Conservation (phyloP, 30 jellyfish, hydroid and myxozoan genomes). For the Haliclystus octoradiatus region DNA sequence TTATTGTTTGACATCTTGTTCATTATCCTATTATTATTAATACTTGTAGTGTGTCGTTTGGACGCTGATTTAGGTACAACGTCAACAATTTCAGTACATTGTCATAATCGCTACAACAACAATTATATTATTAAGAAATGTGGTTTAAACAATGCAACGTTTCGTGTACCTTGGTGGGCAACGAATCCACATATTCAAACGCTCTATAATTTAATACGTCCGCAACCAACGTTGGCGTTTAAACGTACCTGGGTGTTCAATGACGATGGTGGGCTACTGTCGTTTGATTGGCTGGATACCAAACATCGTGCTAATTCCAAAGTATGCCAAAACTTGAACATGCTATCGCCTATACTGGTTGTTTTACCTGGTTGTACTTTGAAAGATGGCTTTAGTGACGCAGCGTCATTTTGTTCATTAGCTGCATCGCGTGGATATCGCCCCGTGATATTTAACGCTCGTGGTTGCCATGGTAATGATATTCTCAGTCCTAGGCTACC, state of each 20-base stretch:
- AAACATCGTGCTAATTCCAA: background rate
- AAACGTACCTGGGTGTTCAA: background rate
- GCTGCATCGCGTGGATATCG: background rate
- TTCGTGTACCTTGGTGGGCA: background rate
- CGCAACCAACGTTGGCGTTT: background rate
- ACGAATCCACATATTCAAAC: background rate
- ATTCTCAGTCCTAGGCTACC: background rate
- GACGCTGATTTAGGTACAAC: too few relatives aligned
- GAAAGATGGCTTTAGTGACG: background rate
- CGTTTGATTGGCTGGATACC: background rate
- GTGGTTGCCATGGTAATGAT: background rate
- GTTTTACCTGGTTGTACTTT: background rate
- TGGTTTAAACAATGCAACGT: background rate
- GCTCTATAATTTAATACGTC: background rate
- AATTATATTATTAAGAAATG: background rate
- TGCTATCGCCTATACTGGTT: background rate
- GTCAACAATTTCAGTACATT: background rate
- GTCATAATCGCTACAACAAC: background rate
- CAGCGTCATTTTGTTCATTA: background rate
- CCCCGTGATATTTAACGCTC: background rate
- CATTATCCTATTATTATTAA: too few relatives aligned
- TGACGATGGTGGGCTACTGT: background rate
- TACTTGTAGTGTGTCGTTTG: too few relatives aligned
- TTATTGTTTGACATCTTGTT: too few relatives aligned
- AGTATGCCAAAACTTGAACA: background rate